Base-by-base conservation (phyloP, 2,888 invertebrate genomes). In the Aelia acuminata region DNA sequence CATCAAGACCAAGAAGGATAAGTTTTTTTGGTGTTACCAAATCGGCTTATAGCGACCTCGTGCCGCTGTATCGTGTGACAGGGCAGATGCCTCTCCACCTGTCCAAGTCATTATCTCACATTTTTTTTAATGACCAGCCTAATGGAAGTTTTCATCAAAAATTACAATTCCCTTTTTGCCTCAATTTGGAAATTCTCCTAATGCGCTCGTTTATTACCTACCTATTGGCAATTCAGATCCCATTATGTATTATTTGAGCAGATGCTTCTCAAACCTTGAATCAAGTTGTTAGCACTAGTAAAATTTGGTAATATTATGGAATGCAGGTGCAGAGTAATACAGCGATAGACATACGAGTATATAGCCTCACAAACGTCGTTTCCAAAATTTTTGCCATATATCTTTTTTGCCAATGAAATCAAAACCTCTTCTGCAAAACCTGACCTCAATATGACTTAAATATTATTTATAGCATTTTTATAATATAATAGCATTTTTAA, bases 11-110 rank as follows among this genome's bases (percentile, higher is more conserved):
- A 70, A 70, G 63, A 70, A 70, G 63, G 63, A 70, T 70, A 70
- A 35, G 63, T 70, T 70, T 80, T 80, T 80, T 80, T 80, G 84
- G 48, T 50, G 49, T 50, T 50, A 48, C 84, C 35, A 85, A 85
- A 85, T 85, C 85, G 57, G 85, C 85, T 85, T 85, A 85, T 50
- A 31, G 47, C 57, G 18, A 39, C 85, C n/a, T 22, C 35, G 85
- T 47, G 49, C 48, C 26, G 39, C 22, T 15, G 85, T 53, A 50
- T 85, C 53, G 31, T 53, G 39, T 53, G 85, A 85, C 85, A 50
- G 7, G 85, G 53, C 85, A 85, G 85, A 50, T 85, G 85, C 43
- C 80, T n/a, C 80, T 35, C 43, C 80, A 80, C 80, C 80, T 80
- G 80, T 47, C 35, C 13, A n/a, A 22, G 80, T 80, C 80, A 80